A percentile compares a stretch with the other conserved stretches of the same genome.
These are phyloP conservation scores for Lordiphosa stackelbergi DNA, from an alignment of 1,140 invertebrate species.

Conservation along the genomic window DNA sequence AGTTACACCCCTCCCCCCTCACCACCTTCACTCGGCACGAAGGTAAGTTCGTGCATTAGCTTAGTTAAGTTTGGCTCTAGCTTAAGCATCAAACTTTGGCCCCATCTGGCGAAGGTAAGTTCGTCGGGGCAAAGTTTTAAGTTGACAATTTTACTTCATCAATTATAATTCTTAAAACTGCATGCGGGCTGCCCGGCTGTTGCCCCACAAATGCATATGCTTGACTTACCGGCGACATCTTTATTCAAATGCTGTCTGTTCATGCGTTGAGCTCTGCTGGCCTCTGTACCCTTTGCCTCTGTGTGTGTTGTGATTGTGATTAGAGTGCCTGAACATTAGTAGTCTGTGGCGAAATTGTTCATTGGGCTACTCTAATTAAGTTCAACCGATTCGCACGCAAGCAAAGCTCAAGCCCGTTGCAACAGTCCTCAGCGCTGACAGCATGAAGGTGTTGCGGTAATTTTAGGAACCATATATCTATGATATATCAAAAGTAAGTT, in stretches of 20 bases:
- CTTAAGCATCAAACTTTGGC: slow-evolving; percentile 44
- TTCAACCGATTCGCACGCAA: not conserved
- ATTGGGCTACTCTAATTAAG: no score
- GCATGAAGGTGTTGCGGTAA: slow-evolving; percentile 82
- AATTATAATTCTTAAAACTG: slow-evolving; percentile 48
- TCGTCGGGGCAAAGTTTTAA: slow-evolving; percentile 62
- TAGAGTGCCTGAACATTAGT: slow-evolving; percentile 32
- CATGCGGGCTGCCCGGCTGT: slow-evolving; percentile 38
- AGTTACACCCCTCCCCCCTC: not conserved
- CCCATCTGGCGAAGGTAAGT: slow-evolving; percentile 62
- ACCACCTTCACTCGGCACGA: slow-evolving; percentile 56
- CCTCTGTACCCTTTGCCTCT: slow-evolving; percentile 21
- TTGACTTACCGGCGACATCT: slow-evolving; percentile 69
- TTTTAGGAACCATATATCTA: slow-evolving; percentile 95
- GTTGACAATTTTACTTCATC: slow-evolving; percentile 35
- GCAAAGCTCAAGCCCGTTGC: not conserved
- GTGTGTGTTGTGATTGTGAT: slow-evolving; percentile 10
- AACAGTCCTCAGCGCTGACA: slow-evolving; percentile 28
- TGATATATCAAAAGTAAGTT: slow-evolving; percentile 96
- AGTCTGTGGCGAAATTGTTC: slow-evolving; percentile 52
- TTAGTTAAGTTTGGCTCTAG: slow-evolving; percentile 41
- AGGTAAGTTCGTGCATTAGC: slow-evolving; percentile 71
- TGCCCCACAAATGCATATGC: slow-evolving; percentile 36
- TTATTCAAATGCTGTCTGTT: slow-evolving; percentile 64
- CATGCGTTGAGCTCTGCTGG: slow-evolving; percentile 16